These are phyloP conservation scores for Lamproptera curius DNA, from an alignment of 2,888 invertebrate genomes.

Conservation along the genomic window DNA sequence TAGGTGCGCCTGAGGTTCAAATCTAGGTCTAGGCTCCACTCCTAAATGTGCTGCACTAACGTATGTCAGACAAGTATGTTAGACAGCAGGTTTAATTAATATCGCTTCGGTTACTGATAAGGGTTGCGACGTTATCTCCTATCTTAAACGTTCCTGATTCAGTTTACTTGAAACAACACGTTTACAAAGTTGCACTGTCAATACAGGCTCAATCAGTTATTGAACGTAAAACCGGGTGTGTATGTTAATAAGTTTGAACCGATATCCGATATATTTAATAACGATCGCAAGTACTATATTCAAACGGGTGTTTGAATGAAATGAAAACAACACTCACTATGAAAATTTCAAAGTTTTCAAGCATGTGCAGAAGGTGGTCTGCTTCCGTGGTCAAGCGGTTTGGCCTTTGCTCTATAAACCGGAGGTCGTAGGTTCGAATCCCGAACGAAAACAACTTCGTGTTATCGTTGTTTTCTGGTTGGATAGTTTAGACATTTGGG, in stretches of 20 bases:
- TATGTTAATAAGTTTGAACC: not conserved
- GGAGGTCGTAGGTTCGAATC: too few relatives aligned
- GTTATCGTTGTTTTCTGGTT: too few relatives aligned
- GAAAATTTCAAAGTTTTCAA: too few relatives aligned
- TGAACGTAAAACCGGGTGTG: slow-evolving; percentile 4
- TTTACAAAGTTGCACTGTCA: not conserved
- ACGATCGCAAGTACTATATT: not conserved
- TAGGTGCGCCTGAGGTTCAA: slow-evolving; percentile 1
- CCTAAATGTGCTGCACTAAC: slow-evolving; percentile 25
- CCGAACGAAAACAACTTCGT: too few relatives aligned
- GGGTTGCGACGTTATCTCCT: slow-evolving; percentile 18
- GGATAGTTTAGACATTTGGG: too few relatives aligned
- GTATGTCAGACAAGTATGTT: slow-evolving; percentile 24
- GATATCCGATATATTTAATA: not conserved
- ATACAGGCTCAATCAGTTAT: slow-evolving; percentile 1
- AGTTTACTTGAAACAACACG: too few relatives aligned
- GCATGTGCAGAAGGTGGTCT: too few relatives aligned
- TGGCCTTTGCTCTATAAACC: too few relatives aligned
- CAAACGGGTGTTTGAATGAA: not conserved
- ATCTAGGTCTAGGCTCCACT: slow-evolving; percentile 22
- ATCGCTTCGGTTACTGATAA: not conserved
- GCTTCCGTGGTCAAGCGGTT: too few relatives aligned
- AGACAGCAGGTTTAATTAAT: slow-evolving; percentile 17
- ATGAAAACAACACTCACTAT: too few relatives aligned
- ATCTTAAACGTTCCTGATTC: too few relatives aligned